These are phyloP conservation scores for Drosophila kanekoi DNA, from an alignment of 2,888 invertebrate species.

Conservation along the genomic window DNA sequence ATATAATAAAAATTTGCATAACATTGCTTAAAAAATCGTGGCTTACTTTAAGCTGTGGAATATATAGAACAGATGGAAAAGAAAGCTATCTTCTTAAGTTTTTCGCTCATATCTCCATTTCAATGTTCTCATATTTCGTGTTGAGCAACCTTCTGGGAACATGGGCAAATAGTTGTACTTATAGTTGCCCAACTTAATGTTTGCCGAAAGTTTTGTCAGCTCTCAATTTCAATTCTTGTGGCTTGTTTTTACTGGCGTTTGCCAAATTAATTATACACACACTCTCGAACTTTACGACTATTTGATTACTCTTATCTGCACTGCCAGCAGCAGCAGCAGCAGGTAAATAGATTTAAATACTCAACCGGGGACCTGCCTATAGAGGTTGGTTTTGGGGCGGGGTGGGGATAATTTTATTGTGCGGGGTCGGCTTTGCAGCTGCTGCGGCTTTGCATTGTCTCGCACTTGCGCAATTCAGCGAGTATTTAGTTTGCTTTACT, in stretches of 20 bases:
- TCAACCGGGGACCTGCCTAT: conserved; percentile 39
- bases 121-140: neutral
- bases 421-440: conserved; percentile 11
- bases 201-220: conserved; percentile 48
- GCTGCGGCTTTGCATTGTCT: conserved; percentile 37
- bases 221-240: conserved; percentile 51
- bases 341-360: conserved; percentile 71
- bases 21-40: too few relatives aligned
- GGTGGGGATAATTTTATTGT: conserved; percentile 17
- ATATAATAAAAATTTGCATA: too few relatives aligned
- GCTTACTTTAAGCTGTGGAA: too few relatives aligned
- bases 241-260: conserved; percentile 50
- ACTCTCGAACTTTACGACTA: conserved; percentile 63
- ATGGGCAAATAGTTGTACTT: conserved; percentile 4
- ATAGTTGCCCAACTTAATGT: conserved; percentile 35
- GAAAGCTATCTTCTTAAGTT: neutral
- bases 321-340: conserved; percentile 18
- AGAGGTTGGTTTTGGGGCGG: conserved; percentile 5
- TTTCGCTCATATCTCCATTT: neutral
- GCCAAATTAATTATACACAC: conserved; percentile 70
- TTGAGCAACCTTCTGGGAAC: conserved; percentile 20
- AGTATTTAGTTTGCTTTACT: conserved; percentile 63
- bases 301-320: conserved; percentile 53
- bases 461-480: conserved; percentile 27
- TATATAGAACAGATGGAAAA: too few relatives aligned